phyloP scores from a whole-genome alignment of 30 jellyfish, hydroid and myxozoan genomes.

The Catostylus mosaicus region DNA sequence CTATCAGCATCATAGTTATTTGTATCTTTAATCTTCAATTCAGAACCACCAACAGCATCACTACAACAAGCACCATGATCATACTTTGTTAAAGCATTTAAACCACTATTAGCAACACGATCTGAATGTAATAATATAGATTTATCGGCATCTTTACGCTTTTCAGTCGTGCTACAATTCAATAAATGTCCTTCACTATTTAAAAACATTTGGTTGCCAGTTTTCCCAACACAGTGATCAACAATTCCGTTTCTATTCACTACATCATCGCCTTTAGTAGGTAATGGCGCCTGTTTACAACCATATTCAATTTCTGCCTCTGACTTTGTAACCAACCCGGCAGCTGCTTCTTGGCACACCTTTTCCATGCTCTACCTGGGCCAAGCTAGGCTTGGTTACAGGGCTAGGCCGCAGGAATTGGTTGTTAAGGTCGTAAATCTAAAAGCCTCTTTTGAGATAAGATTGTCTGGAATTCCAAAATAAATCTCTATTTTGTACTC shows the following conservation, averaged over 20 bases:
- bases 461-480: not conserved
- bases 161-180: not conserved
- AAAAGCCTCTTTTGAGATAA: not conserved
- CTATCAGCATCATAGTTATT: not conserved
- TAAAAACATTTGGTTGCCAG: not conserved
- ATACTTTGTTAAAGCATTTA: not conserved
- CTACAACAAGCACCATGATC: not conserved
- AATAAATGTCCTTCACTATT: not conserved
- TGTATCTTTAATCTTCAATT: not conserved
- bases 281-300: not conserved
- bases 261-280: not conserved
- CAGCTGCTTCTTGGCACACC: not conserved
- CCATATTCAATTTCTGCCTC: not conserved
- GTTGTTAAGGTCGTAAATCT: not conserved
- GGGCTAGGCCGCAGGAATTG: not conserved
- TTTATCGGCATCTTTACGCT: not conserved
- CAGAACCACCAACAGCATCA: not conserved
- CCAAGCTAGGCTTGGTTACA: not conserved
- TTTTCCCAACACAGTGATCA: constrained; percentile 1
- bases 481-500: too few relatives aligned
- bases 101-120: not conserved
- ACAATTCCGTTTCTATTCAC: not conserved
- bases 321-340: not conserved
- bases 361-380: not conserved
- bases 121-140: not conserved